These are phyloP conservation scores for Eilema caniola DNA, from an alignment of 2,888 invertebrate species.

Conservation along the genomic window DNA sequence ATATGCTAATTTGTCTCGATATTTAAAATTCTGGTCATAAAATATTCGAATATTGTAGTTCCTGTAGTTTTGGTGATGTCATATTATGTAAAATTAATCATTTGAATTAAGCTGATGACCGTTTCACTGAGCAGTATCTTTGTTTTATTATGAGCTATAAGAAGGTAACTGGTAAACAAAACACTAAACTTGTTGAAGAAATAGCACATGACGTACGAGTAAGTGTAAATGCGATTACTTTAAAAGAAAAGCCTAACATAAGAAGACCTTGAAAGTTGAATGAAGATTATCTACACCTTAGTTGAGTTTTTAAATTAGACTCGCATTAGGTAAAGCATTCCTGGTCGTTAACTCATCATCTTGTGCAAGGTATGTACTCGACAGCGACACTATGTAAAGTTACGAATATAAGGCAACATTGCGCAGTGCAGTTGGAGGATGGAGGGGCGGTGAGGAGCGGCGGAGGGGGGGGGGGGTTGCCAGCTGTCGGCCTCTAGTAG, in stretches of 20 bases:
- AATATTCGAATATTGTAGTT: conserved; percentile 19
- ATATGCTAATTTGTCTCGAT: conserved; percentile 33
- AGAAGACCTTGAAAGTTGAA: background rate
- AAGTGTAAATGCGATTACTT: background rate
- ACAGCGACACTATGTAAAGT: conserved; percentile 55
- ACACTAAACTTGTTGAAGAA: background rate
- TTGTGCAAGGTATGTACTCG: conserved; percentile 48
- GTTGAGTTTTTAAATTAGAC: conserved; percentile 40
- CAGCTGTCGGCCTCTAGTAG: conserved; percentile 85
- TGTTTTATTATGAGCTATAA: background rate
- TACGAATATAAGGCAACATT: conserved; percentile 77
- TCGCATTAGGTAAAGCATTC: conserved; percentile 44
- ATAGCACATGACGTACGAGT: background rate
- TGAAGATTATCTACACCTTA: conserved; percentile 18
- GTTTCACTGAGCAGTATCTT: background rate
- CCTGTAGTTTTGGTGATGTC: conserved; percentile 36
- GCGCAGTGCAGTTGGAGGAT: conserved; percentile 64
- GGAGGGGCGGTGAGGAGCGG: conserved; percentile 48
- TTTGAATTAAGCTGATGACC: background rate
- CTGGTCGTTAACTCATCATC: conserved; percentile 47
- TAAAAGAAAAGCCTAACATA: background rate
- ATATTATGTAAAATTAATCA: conserved; percentile 14
- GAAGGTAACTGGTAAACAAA: background rate
- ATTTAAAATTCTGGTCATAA: conserved; percentile 17
- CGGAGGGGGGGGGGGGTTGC: conserved; percentile 49